Evolutionary conservation across 2,888 invertebrate species (phyloP).

Genomic region (Polydrusus tereticollis): DNA sequence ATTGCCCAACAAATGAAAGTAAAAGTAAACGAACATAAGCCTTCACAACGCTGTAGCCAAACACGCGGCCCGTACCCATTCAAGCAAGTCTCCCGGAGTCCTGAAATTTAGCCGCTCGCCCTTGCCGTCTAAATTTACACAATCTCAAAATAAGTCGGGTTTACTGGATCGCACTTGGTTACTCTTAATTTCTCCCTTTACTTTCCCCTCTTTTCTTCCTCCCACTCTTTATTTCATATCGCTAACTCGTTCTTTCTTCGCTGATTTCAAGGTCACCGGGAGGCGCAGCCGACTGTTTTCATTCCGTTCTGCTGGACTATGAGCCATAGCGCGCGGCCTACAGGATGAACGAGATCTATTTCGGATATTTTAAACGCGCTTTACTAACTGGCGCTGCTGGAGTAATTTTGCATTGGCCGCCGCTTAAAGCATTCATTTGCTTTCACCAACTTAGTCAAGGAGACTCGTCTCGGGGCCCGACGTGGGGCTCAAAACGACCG

Average conservation of each 20-base stretch:
- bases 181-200: constrained; percentile 68
- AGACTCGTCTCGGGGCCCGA: constrained; percentile 66
- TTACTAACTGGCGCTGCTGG: constrained; percentile 50
- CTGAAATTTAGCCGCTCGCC: constrained; percentile 50
- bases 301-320: constrained; percentile 57
- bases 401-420: constrained; percentile 59
- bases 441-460: constrained; percentile 67
- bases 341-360: constrained; percentile 58
- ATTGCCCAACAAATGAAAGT: constrained; percentile 69
- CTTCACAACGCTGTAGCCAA: constrained; percentile 57
- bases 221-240: constrained; percentile 65
- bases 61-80: constrained; percentile 52
- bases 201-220: constrained; percentile 68
- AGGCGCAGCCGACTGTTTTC: constrained; percentile 58
- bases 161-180: constrained; percentile 64
- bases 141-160: constrained; percentile 62
- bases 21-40: constrained; percentile 66
- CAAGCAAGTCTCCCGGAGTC: constrained; percentile 57
- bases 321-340: constrained; percentile 23
- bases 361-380: constrained; percentile 53
- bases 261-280: constrained; percentile 65
- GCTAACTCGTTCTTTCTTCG: constrained; percentile 66
- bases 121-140: constrained; percentile 55
- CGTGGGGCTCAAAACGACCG: constrained; percentile 63
- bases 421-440: constrained; percentile 58